Evolutionary conservation across 2,113 vertebrate species (phyloP), one percentile per base, ranked within the genome.

Genomic region (Stigmatopora argus): DNA sequence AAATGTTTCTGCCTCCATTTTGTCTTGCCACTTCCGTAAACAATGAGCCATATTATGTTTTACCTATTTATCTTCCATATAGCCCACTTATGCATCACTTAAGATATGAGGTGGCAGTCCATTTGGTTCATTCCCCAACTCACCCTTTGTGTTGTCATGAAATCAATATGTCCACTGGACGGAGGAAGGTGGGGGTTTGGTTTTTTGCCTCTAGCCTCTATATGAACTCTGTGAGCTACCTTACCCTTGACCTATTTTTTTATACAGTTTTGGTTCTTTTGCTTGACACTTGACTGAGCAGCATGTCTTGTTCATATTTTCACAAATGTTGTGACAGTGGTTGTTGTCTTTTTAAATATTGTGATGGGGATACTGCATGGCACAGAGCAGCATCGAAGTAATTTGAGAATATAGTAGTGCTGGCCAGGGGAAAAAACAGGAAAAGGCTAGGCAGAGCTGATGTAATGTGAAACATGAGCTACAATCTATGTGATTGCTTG

Each of bases 391-490:
- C 46, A 70, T 68, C 71, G 57, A 72, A 62, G 77, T 77, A 75
- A 65, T 75, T 63, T 62, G 45, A 78, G 66, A 57, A 61, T 75
- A 35, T 65, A 65, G 66, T 83, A 77, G 66, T 72, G 78, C 71
- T 78, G 77, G 74, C 71, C 68, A 68, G 70, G 58, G 44, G 64
- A 23, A 17, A 44, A 48, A 63, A 65, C 49, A 35, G 26, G 26
- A 51, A 58, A 34, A 56, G 74, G 65, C 66, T 64, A 57, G 67
- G 56, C 47, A 52, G 12, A 23, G 78, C 71, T 91, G 89, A 91
- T 88, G 89, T 90, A 89, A 90, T 90, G 86, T 86, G 89, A 85
- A 91, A 91, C 72, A 81, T 79, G 83, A 91, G 87, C 87, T 75
- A 53, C 55, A 71, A 74, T 77, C 60, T 65, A 71, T 87, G 72